Conservation (phyloP, 2,888 invertebrate genomes). For the Thysanoteuthis rhombus region DNA sequence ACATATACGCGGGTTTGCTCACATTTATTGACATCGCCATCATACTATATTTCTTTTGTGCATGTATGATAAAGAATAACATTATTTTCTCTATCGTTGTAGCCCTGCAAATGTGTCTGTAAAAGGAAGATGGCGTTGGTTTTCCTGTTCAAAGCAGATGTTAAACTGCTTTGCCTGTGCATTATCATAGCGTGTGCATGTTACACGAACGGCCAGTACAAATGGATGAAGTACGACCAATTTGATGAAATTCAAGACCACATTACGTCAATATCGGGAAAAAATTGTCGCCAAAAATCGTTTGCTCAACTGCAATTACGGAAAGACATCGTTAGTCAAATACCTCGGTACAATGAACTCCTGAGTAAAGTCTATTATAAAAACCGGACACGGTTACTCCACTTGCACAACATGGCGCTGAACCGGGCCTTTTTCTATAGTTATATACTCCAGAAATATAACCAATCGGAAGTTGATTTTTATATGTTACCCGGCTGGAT, state of each 20-base stretch:
- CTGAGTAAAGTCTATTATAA: conserved; percentile 78
- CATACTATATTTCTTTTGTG: no score
- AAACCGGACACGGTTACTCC: conserved; percentile 89
- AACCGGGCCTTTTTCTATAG: conserved; percentile 85
- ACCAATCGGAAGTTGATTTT: conserved; percentile 65
- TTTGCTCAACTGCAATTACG: conserved; percentile 85
- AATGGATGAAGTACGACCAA: conserved; percentile 89
- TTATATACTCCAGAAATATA: conserved; percentile 53
- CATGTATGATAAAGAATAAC: no score
- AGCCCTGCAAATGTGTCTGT: not conserved
- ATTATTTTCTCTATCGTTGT: not conserved
- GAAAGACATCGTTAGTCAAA: conserved; percentile 85
- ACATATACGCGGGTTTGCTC: no score
- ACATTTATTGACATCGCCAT: no score
- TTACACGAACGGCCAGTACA: conserved; percentile 33
- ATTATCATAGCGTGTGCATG: not conserved
- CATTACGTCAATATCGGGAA: conserved; percentile 82
- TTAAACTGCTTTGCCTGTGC: not conserved
- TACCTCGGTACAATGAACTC: conserved; percentile 61
- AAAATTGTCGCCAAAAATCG: conserved; percentile 89
- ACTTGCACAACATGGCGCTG: conserved; percentile 94
- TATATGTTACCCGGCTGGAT: conserved; percentile 97
- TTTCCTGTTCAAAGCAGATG: no score
- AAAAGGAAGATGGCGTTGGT: no score
- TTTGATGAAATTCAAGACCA: conserved; percentile 87